phyloP scores from a whole-genome alignment of 2,888 invertebrate genomes.

The Machimus rusticus region DNA sequence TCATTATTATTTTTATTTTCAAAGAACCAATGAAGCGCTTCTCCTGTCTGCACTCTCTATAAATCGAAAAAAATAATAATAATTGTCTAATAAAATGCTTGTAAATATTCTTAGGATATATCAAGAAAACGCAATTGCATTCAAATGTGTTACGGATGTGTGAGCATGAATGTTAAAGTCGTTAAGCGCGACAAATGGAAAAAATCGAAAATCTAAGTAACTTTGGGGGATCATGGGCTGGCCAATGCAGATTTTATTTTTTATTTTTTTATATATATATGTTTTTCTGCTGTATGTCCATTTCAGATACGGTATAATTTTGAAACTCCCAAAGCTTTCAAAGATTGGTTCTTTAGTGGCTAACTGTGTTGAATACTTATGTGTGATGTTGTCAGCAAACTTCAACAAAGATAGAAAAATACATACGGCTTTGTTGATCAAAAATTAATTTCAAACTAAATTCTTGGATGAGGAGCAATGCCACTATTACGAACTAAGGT shows the following conservation, averaged over 20 bases:
- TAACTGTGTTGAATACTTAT: neutral
- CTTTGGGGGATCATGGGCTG: neutral
- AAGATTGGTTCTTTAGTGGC: conserved; percentile 13
- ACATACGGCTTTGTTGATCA: neutral
- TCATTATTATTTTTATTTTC: neutral
- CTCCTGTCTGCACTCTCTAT: conserved; percentile 4
- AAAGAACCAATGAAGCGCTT: conserved; percentile 33
- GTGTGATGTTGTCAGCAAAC: conserved; percentile 3
- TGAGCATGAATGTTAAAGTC: conserved; percentile 5
- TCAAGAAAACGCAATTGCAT: conserved; percentile 22
- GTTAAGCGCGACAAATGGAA: conserved; percentile 10
- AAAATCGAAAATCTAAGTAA: neutral
- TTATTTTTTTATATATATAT: neutral
- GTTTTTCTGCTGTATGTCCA: neutral
- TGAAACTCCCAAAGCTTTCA: conserved; percentile 28
- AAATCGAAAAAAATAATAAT: neutral
- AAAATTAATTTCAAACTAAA: neutral
- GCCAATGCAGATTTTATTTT: neutral
- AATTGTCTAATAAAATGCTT: conserved; percentile 22
- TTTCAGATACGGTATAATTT: neutral
- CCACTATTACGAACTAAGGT: neutral
- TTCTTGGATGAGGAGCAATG: neutral
- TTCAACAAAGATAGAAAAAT: neutral
- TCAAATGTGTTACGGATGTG: conserved; percentile 9
- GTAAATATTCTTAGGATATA: neutral